phyloP scores from a whole-genome alignment of 2,888 invertebrate species.

The Physocephala rufipes region DNA sequence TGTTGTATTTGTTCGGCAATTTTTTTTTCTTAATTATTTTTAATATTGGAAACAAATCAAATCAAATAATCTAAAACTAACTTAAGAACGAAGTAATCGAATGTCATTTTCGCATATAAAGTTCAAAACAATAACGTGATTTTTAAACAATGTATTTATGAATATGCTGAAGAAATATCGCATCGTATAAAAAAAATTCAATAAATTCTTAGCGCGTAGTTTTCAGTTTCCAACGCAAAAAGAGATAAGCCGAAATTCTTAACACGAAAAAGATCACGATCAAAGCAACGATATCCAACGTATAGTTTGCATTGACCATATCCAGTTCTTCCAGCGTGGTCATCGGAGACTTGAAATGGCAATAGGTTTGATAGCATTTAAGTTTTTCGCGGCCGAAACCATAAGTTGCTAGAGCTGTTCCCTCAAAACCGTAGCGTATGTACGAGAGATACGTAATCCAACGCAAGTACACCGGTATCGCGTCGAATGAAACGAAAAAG shows the following conservation, averaged over 20 bases:
- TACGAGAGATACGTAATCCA: conserved; percentile 97
- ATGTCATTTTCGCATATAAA: not conserved
- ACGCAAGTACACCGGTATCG: conserved; percentile 91
- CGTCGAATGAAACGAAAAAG: conserved; percentile 96
- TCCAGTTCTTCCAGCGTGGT: conserved; percentile 88
- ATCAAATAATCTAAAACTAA: not conserved
- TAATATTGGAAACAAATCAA: no score
- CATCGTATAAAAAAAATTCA: conserved; percentile 25
- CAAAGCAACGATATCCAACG: conserved; percentile 81
- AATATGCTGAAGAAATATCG: conserved; percentile 28
- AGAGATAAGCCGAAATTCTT: conserved; percentile 83
- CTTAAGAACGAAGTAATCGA: not conserved
- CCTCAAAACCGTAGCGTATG: conserved; percentile 95
- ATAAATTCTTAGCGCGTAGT: conserved; percentile 73
- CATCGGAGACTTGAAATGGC: conserved; percentile 84
- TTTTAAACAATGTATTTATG: not conserved
- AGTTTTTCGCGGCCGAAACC: conserved; percentile 83
- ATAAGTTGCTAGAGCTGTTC: conserved; percentile 91
- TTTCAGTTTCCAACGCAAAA: conserved; percentile 87
- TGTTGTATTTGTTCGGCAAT: no score
- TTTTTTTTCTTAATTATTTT: no score
- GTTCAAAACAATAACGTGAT: no score
- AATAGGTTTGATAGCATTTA: conserved; percentile 83
- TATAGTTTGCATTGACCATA: conserved; percentile 82
- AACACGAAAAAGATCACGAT: conserved; percentile 81